Evolutionary conservation across 1,140 invertebrate species (phyloP).

Genomic region (Philotrypesis tridentata): DNA sequence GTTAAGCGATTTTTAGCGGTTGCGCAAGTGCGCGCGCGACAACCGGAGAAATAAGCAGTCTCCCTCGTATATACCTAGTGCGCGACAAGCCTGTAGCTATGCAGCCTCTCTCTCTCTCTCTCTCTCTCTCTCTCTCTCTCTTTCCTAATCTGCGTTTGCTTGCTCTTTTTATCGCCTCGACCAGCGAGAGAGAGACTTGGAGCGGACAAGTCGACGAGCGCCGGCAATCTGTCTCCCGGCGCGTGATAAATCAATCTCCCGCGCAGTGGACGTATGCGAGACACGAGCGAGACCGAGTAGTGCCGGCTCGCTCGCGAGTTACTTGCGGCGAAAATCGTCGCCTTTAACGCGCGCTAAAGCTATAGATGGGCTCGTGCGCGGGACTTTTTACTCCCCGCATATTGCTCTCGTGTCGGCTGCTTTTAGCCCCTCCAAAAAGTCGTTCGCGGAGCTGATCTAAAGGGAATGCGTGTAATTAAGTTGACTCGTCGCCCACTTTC

Average conservation of each 20-base stretch:
- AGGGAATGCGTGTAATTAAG: too few species aligned
- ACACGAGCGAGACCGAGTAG: constrained; percentile 54
- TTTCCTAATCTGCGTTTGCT: constrained; percentile 16
- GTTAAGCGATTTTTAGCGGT: neutral
- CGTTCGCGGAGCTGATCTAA: too few species aligned
- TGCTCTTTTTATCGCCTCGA: constrained; percentile 2
- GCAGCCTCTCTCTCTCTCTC: constrained; percentile 46
- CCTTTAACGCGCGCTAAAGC: neutral
- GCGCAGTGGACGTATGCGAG: constrained; percentile 60
- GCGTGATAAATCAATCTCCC: constrained; percentile 70
- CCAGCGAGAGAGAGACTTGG: constrained; percentile 50
- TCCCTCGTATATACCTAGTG: too few species aligned
- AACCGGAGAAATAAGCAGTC: neutral
- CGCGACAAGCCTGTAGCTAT: constrained; percentile 11
- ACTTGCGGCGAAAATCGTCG: neutral
- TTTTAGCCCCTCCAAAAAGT: too few species aligned
- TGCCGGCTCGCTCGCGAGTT: neutral
- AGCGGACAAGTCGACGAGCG: constrained; percentile 51
- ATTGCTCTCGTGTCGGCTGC: too few species aligned
- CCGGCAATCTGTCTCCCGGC: constrained; percentile 66
- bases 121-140: constrained; percentile 44
- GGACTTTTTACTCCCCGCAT: too few species aligned
- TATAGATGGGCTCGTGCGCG: too few species aligned
- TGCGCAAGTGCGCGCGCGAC: neutral
- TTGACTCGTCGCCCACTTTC: neutral